Conservation (phyloP, 92 coral and sea anemone genomes). For the Siderastrea radians region DNA sequence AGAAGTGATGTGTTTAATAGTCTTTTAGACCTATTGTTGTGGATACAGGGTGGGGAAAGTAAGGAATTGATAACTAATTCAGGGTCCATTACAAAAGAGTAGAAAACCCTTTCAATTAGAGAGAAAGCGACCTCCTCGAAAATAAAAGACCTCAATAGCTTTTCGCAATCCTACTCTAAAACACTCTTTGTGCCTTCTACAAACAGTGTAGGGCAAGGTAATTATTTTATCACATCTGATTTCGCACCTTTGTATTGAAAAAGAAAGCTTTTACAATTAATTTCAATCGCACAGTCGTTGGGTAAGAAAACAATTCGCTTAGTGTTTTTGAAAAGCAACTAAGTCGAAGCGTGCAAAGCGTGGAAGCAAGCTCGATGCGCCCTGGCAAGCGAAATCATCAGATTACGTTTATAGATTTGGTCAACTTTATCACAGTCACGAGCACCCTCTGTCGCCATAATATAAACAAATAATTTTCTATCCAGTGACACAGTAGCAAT, state of each 20-base stretch:
- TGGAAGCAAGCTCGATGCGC: not conserved
- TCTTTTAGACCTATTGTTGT: constrained; percentile 47
- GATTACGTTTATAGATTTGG: constrained; percentile 32
- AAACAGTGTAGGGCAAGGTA: constrained; percentile 36
- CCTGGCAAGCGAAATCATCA: constrained; percentile 20
- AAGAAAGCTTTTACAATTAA: constrained; percentile 36
- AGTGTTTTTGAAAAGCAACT: constrained; percentile 21
- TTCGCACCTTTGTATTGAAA: constrained; percentile 44
- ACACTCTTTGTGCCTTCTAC: constrained; percentile 57
- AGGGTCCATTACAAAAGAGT: constrained; percentile 44
- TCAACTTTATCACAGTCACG: constrained; percentile 36
- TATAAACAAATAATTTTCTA: constrained; percentile 79
- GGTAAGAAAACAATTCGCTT: constrained; percentile 63
- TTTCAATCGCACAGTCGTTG: constrained; percentile 11
- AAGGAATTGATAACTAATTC: constrained; percentile 49
- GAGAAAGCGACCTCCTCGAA: constrained; percentile 36
- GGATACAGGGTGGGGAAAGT: constrained; percentile 44
- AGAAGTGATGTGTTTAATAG: constrained; percentile 49
- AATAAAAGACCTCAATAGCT: constrained; percentile 58
- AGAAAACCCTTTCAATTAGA: constrained; percentile 34
- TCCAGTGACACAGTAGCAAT: constrained; percentile 77
- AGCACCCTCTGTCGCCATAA: constrained; percentile 78
- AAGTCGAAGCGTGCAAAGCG: not conserved
- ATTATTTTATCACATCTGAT: constrained; percentile 56
- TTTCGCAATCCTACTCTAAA: constrained; percentile 88